Evolutionary conservation across 2,797 vertebrate species (phyloP), one percentile per base, ranked within the genome.

Genomic region (Myotis findleyi): DNA sequence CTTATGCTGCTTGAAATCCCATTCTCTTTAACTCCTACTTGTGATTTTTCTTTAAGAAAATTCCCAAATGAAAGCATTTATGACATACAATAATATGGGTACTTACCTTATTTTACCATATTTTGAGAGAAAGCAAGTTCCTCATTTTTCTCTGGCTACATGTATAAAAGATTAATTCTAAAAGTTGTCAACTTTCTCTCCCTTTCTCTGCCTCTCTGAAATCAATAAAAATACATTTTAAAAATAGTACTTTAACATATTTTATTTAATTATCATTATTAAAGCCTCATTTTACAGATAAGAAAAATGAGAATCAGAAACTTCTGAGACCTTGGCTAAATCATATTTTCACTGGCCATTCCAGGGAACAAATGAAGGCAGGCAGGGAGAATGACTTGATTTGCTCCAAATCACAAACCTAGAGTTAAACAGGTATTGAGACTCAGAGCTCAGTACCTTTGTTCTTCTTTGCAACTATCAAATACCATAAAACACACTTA

Each of bases 11-110:
- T 89, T 71, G 9, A 76, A 57, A 51, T 89, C 33, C 68, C 80
- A 49, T 93, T 53, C 53, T 88, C 36, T 86, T 76, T 79, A 87
- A 38, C 27, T 53, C 33, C 23, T 81, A 36, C 14, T 72, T 83
- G 59, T 27, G 68, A 89, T 84, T 89, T 91, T 87, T 73, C 27
- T 76, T 83, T 83, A 84, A 96, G 89, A 89, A 91, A 44, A 87
- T 49, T 85, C 57, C 77, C 53, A 82, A 82, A 72, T 27, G 55
- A 93, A 81, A 84, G 30, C 41, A 41, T 93, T 81, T 57, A 47
- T 16, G 33, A 55, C 51, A n/a, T 41, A 47, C 17, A 53, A 25
- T 55, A 59, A 57, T 23, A 62, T 7, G 20, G 23, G 33, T 3
- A 44, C n/a, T 91, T 84, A 73, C 41, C 20, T 88, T 66, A 38